Conservation (phyloP, 2,113 vertebrate genomes). For the Sturnira hondurensis region DNA sequence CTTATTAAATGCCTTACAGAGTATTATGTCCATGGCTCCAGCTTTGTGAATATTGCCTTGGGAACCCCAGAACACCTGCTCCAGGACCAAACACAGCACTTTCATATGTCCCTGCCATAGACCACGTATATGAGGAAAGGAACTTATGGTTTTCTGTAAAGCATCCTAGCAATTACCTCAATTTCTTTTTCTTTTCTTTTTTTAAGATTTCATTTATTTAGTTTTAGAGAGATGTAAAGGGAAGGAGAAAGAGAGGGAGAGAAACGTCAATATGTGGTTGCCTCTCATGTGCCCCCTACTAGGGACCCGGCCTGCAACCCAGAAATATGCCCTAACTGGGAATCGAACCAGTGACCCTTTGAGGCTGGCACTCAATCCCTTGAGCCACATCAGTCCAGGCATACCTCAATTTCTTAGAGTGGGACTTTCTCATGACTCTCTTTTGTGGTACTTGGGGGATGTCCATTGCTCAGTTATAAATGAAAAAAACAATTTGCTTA, state of each 20-base stretch:
- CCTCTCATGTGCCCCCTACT: no score
- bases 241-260: no score
- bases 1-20: neutral
- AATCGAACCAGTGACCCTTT: no score
- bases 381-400: no score
- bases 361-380: no score
- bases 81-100: no score
- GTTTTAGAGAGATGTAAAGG: no score
- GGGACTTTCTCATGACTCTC: neutral
- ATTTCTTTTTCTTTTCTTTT: neutral
- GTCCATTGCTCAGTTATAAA: neutral
- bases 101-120: neutral
- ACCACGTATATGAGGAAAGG: neutral
- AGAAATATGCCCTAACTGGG: no score
- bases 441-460: neutral
- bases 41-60: neutral
- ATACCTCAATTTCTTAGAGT: neutral
- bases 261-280: no score
- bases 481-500: neutral
- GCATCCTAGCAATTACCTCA: neutral
- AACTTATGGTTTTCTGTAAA: neutral
- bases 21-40: neutral
- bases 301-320: no score
- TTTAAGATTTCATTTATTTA: no score
- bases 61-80: neutral